Base-by-base conservation (phyloP, 2,797 vertebrate species). In the Siniperca undulata region DNA sequence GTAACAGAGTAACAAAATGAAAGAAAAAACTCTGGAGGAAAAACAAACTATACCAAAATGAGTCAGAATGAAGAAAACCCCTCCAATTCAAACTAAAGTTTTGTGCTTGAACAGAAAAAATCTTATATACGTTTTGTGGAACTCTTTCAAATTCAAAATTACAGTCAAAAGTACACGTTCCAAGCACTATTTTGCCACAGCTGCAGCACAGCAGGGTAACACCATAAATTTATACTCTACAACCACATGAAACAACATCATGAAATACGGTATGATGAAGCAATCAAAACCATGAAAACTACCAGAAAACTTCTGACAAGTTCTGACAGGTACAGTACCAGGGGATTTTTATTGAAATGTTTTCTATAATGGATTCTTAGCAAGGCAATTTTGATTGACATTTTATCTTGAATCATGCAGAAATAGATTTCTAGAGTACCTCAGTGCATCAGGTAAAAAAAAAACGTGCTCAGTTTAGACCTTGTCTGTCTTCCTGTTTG, bases 401-500 rank as follows among this genome's bases (percentile, higher is more conserved):
- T 36, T 78, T 65, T 27, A 4, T 34, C 30, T 55, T 55, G 2
- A 27, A 44, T 22, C 7, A 13, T 46, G 20, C 56, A 75, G 5
- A 34, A 14, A 36, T 27, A 16, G 22, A 34, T 44, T 44, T 48
- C 1, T 19, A 27, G 1, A 24, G 13, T 38, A 24, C 5, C 17
- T 38, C 8, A 10, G 66, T 65, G 38, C 9, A 46, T 53, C 55
- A 87, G n/a, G 52, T 53, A 4, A 70, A 50, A 56, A 48, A 52
- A 50, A 52, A 48, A 52, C 5, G 0, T 2, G 2, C 48, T 53
- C 4, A 38, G 7, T 79, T 73, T 69, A 80, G 24, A 70, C 50
- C 52, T 70, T 1, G 40, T 77, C 68, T 77, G 60, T 61, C 89
- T 94, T 94, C 92, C 93, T 94, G 91, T 93, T 90, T 82, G 68